Evolutionary conservation across 2,888 invertebrate species (phyloP).

Genomic region (Iselma pallidipennis): DNA sequence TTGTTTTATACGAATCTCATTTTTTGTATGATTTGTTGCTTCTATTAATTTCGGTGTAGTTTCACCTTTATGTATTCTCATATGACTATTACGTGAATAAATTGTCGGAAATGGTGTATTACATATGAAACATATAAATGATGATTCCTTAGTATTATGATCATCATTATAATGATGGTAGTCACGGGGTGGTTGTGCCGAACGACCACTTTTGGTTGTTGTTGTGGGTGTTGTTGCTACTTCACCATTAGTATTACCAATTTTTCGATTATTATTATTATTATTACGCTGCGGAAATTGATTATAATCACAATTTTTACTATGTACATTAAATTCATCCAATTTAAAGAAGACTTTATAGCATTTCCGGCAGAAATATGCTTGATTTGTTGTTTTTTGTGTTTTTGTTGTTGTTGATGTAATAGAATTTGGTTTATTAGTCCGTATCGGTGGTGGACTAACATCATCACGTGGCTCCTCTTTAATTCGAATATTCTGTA

Average conservation of each 20-base stretch:
- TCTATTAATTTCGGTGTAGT: slow-evolving; percentile 15
- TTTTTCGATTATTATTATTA: slow-evolving; percentile 4
- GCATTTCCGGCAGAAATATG: slow-evolving; percentile 55
- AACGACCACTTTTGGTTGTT: slow-evolving; percentile 20
- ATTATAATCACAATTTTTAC: slow-evolving; percentile 45
- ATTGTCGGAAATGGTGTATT: slow-evolving; percentile 53
- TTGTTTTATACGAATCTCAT: slow-evolving; percentile 41
- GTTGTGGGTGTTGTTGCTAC: too few relatives aligned
- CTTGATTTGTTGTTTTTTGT: slow-evolving; percentile 44
- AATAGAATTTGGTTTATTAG: too few relatives aligned
- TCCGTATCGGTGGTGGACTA: slow-evolving; percentile 6
- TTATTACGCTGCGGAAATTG: slow-evolving; percentile 32
- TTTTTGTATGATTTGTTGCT: neutral
- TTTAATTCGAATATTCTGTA: slow-evolving; percentile 6
- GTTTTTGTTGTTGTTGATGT: neutral
- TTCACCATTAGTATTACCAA: slow-evolving; percentile 30
- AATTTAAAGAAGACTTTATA: slow-evolving; percentile 55
- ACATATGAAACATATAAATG: slow-evolving; percentile 52
- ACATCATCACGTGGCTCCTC: slow-evolving; percentile 35
- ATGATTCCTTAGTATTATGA: slow-evolving; percentile 6
- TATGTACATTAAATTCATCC: slow-evolving; percentile 54
- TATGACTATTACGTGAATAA: slow-evolving; percentile 54
- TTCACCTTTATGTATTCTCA: slow-evolving; percentile 54
- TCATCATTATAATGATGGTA: neutral
- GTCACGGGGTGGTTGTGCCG: too few relatives aligned